These are phyloP conservation scores for Drosophila histrio DNA, from an alignment of 2,888 invertebrate genomes.

Conservation along the genomic window DNA sequence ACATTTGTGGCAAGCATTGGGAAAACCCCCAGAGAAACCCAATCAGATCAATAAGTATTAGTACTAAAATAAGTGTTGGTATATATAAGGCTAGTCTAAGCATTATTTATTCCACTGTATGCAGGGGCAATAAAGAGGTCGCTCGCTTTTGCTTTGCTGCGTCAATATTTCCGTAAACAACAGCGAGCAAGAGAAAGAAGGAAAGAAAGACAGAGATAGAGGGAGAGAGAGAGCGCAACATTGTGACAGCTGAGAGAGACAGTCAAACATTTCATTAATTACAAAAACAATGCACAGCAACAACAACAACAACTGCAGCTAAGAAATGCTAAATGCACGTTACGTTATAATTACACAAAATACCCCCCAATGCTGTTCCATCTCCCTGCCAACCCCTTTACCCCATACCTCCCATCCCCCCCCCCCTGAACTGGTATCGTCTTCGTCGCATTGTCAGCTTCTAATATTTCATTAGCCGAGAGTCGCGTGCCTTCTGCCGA, in stretches of 20 bases:
- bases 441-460: slow-evolving; percentile 66
- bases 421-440: slow-evolving; percentile 36
- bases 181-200: slow-evolving; percentile 4
- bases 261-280: slow-evolving; percentile 59
- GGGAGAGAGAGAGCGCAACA: not conserved
- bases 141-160: slow-evolving; percentile 62
- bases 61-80: no score
- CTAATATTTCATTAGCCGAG: slow-evolving; percentile 71
- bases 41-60: no score
- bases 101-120: no score
- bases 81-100: no score
- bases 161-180: slow-evolving; percentile 70
- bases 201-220: not conserved
- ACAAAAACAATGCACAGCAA: slow-evolving; percentile 28
- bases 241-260: slow-evolving; percentile 17
- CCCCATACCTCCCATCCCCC: not conserved
- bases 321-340: slow-evolving; percentile 46
- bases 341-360: slow-evolving; percentile 62
- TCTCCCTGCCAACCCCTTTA: not conserved
- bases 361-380: slow-evolving; percentile 19
- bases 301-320: slow-evolving; percentile 8
- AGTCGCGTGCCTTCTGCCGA: slow-evolving; percentile 57
- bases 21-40: no score
- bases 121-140: slow-evolving; percentile 65
- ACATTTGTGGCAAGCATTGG: no score